These are phyloP conservation scores for Apteryx owenii DNA, from an alignment of 2,113 vertebrate species.

Conservation along the genomic window DNA sequence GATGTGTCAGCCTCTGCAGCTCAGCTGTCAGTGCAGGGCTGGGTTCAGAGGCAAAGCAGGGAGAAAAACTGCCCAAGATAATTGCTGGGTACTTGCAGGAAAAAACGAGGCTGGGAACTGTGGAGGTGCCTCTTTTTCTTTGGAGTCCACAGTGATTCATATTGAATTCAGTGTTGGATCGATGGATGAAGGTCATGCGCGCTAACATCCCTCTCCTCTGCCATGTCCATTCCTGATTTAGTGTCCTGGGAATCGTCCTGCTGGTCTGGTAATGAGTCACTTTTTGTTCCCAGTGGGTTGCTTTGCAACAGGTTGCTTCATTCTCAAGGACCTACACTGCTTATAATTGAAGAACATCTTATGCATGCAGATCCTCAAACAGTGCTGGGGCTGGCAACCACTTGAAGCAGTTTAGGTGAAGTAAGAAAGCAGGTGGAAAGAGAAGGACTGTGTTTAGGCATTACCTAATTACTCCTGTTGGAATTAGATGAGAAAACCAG, in stretches of 20 bases:
- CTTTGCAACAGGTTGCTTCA: background rate
- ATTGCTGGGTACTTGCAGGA: background rate
- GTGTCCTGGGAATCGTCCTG: background rate
- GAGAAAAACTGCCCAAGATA: background rate
- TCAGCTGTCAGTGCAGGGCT: background rate
- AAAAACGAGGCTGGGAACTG: background rate
- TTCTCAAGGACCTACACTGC: background rate
- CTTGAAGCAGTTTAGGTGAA: background rate
- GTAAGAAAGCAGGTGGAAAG: background rate
- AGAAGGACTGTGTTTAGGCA: background rate
- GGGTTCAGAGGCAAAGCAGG: background rate
- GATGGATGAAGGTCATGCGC: background rate
- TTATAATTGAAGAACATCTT: background rate
- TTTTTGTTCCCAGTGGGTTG: background rate
- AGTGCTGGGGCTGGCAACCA: background rate
- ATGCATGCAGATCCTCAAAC: background rate
- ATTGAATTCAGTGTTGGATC: background rate
- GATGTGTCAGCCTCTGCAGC: background rate
- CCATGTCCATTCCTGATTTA: background rate
- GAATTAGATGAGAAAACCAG: background rate
- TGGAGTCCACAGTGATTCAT: background rate
- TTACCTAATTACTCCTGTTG: background rate
- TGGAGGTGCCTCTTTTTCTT: background rate
- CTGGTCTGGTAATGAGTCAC: background rate
- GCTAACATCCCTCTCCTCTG: background rate